Percentiles rank a stretch among this genome's conserved stretches.
These are phyloP conservation scores for Andricus quercusramuli DNA, from an alignment of 2,888 invertebrate genomes.

Conservation along the genomic window DNA sequence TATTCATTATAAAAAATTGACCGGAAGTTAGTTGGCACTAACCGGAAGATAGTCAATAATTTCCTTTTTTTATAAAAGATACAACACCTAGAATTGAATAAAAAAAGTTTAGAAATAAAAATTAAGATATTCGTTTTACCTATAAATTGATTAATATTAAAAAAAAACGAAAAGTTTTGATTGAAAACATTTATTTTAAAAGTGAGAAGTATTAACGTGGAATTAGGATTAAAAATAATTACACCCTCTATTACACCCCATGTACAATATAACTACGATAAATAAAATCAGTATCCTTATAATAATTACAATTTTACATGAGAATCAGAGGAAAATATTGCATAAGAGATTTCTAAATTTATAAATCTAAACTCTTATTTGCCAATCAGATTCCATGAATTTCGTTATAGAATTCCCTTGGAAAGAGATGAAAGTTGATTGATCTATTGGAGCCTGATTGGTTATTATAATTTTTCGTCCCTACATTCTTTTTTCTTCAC, in stretches of 20 bases:
- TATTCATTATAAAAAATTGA: no score
- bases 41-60: no score
- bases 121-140: no score
- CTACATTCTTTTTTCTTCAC: not conserved
- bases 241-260: not conserved
- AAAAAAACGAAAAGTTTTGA: no score
- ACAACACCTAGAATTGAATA: no score
- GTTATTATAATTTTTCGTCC: not conserved
- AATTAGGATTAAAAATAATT: not conserved
- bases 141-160: no score
- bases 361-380: not conserved
- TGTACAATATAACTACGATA: not conserved
- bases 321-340: not conserved
- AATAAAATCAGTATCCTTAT: not conserved
- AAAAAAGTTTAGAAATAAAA: no score
- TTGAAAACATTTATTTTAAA: not conserved
- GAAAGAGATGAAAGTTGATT: not conserved
- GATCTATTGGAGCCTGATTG: not conserved
- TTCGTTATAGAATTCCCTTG: not conserved
- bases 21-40: no score
- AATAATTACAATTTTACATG: not conserved
- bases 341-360: not conserved
- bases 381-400: not conserved
- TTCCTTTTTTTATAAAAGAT: no score
- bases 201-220: not conserved